phyloP scores from a whole-genome alignment of 2,888 invertebrate genomes.

The Nomada ferruginata region DNA sequence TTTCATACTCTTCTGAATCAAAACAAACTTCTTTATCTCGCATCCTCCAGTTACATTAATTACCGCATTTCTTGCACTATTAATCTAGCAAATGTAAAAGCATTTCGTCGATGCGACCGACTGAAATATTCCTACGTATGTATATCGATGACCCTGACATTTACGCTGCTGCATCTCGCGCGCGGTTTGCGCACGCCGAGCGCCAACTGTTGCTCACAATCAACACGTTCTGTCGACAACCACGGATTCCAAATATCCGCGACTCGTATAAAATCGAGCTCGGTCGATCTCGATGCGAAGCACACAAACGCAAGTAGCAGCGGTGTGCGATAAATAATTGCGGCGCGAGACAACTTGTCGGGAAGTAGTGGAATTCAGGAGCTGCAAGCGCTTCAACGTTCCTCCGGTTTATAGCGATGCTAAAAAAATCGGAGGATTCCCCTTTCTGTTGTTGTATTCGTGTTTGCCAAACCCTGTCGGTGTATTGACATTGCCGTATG shows the following conservation, averaged over 20 bases:
- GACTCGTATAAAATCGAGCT: slow-evolving; percentile 2
- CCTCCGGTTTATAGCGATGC: background rate
- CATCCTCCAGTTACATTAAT: slow-evolving; percentile 41
- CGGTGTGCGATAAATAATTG: background rate
- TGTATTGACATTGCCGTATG: slow-evolving; percentile 36
- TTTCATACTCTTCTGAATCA: slow-evolving; percentile 30
- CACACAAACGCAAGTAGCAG: background rate
- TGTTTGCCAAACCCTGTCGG: slow-evolving; percentile 32
- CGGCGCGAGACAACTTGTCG: background rate
- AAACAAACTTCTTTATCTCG: slow-evolving; percentile 33
- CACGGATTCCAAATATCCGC: slow-evolving; percentile 2
- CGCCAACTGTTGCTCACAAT: slow-evolving; percentile 66
- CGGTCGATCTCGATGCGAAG: slow-evolving; percentile 5
- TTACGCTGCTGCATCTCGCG: slow-evolving; percentile 75
- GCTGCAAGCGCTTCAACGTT: background rate
- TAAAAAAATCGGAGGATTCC: background rate
- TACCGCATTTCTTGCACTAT: background rate
- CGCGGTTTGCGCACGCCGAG: slow-evolving; percentile 47
- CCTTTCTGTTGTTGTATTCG: background rate
- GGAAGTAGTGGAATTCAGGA: background rate
- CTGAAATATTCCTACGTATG: slow-evolving; percentile 60
- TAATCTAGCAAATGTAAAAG: slow-evolving; percentile 51
- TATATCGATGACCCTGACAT: slow-evolving; percentile 75
- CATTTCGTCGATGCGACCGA: slow-evolving; percentile 71
- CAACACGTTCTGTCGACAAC: slow-evolving; percentile 12